A percentile compares a stretch with the other conserved stretches of the same genome.
Conservation (phyloP, 2,888 invertebrate species). For the Lasioglossum marginatum region DNA sequence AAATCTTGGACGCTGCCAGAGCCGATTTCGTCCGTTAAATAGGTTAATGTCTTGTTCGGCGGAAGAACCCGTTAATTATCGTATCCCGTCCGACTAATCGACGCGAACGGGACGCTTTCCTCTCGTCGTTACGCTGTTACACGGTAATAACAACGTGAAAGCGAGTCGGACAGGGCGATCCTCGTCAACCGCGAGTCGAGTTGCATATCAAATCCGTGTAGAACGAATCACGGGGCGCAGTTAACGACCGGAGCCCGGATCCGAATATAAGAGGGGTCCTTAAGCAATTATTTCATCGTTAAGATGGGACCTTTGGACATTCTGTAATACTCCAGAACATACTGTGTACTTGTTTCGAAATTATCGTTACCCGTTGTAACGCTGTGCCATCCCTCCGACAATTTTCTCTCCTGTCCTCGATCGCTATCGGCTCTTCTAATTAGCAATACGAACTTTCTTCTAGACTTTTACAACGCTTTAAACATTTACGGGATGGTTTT, state of each 20-base stretch:
- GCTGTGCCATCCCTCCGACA: conserved; percentile 18
- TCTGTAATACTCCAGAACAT: conserved; percentile 37
- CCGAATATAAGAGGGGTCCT: conserved; percentile 41
- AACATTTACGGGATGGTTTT: neutral
- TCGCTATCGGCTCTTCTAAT: neutral
- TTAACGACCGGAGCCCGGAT: conserved; percentile 50
- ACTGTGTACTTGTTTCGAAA: conserved; percentile 36
- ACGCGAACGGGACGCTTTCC: conserved; percentile 36
- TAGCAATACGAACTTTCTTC: neutral
- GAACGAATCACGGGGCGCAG: conserved; percentile 46
- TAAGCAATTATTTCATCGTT: conserved; percentile 67
- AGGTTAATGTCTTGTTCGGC: conserved; percentile 13
- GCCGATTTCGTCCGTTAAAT: neutral
- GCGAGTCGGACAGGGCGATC: conserved; percentile 13
- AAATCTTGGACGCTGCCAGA: neutral
- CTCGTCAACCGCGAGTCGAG: conserved; percentile 23
- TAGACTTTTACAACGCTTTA: neutral
- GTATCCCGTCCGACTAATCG: conserved; percentile 31
- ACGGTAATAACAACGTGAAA: conserved; percentile 48
- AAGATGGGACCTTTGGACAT: conserved; percentile 42
- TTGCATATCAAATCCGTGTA: conserved; percentile 55
- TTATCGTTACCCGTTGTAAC: conserved; percentile 54
- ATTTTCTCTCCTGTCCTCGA: conserved; percentile 12
- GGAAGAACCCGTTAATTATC: conserved; percentile 39
- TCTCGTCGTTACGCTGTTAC: conserved; percentile 54